A percentile compares a stretch with the other conserved stretches of the same genome.
phyloP scores from a whole-genome alignment of 2,797 vertebrate genomes.

The Darevskia mixta region DNA sequence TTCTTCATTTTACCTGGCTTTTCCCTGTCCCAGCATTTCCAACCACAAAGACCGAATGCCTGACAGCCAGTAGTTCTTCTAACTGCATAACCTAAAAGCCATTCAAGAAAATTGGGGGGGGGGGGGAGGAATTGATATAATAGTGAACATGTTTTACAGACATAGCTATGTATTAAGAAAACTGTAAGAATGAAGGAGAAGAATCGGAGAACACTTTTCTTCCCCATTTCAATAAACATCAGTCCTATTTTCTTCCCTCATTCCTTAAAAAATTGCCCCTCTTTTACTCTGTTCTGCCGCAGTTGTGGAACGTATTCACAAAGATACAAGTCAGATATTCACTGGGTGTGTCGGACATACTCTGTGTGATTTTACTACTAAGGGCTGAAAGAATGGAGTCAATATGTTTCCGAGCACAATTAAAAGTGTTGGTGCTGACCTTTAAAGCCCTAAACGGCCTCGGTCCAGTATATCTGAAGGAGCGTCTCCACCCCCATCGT shows the following conservation, averaged over 20 bases:
- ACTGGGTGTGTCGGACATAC: neutral
- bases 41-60: slow-evolving; percentile 83
- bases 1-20: slow-evolving; percentile 77
- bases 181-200: neutral
- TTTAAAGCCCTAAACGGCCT: too few species aligned
- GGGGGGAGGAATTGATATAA: neutral
- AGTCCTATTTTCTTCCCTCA: neutral
- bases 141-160: slow-evolving; percentile 23
- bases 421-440: too few species aligned
- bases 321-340: neutral
- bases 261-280: slow-evolving; percentile 8
- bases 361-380: neutral
- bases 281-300: slow-evolving; percentile 22
- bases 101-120: neutral
- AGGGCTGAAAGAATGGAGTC: neutral
- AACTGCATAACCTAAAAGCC: slow-evolving; percentile 82
- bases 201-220: slow-evolving; percentile 3
- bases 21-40: slow-evolving; percentile 84
- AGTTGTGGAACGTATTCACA: neutral
- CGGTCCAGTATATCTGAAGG: too few species aligned
- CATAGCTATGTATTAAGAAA: neutral
- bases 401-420: neutral
- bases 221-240: neutral
- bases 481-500: too few species aligned
- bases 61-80: slow-evolving; percentile 81